Conservation (phyloP, 2,113 vertebrate genomes). For the Dissostichus mawsoni region DNA sequence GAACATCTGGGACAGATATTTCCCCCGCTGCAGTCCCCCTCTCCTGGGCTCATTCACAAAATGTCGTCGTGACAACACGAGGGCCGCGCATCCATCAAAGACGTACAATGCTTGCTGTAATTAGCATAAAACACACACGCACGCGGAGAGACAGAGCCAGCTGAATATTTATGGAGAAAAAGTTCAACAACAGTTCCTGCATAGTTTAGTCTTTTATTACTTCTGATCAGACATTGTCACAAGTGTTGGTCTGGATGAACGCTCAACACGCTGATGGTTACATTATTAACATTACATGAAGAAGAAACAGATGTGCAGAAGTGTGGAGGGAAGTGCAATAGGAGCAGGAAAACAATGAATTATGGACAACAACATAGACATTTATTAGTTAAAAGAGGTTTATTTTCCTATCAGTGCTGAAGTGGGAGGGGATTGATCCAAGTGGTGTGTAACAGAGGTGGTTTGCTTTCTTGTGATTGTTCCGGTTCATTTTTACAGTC, state of each 20-base stretch:
- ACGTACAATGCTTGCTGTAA: slow-evolving; percentile 47
- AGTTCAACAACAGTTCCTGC: slow-evolving; percentile 57
- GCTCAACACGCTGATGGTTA: slow-evolving; percentile 49
- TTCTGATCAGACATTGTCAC: slow-evolving; percentile 65
- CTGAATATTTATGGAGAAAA: slow-evolving; percentile 62
- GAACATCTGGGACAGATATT: slow-evolving; percentile 50
- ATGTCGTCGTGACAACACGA: slow-evolving; percentile 42
- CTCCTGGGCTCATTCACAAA: slow-evolving; percentile 54
- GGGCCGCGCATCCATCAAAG: slow-evolving; percentile 53
- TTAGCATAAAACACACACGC: slow-evolving; percentile 54
- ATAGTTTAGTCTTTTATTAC: slow-evolving; percentile 69
- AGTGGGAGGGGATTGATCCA: slow-evolving; percentile 17
- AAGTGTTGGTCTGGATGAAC: slow-evolving; percentile 51
- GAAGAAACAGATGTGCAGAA: slow-evolving; percentile 35
- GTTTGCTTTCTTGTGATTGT: slow-evolving; percentile 16
- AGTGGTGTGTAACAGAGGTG: slow-evolving; percentile 8
- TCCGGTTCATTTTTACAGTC: slow-evolving; percentile 21
- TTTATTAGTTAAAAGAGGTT: slow-evolving; percentile 50
- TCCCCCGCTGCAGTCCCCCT: background rate
- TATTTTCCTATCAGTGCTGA: slow-evolving; percentile 5
- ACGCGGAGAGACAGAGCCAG: slow-evolving; percentile 12
- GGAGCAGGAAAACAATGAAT: slow-evolving; percentile 32
- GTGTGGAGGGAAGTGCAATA: slow-evolving; percentile 38
- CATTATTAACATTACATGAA: slow-evolving; percentile 60
- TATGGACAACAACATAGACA: slow-evolving; percentile 21